Conservation (phyloP, 2,113 vertebrate species). For the Anolis sagrei region DNA sequence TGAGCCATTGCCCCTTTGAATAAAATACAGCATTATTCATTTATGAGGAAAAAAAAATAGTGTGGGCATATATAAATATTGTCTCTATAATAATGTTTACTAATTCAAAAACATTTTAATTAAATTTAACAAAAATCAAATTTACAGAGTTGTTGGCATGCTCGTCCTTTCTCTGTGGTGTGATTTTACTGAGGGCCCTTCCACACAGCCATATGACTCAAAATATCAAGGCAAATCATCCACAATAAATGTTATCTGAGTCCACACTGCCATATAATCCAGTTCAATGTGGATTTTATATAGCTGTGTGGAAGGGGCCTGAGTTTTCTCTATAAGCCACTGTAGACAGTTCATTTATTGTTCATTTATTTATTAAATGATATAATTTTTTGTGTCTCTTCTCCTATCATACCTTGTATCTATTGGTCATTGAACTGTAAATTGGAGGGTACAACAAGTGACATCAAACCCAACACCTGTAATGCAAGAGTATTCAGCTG, state of each 20-base stretch:
- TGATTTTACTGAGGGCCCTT: background rate
- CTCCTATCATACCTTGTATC: background rate
- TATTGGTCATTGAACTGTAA: too few species aligned
- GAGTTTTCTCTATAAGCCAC: background rate
- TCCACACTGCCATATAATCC: too few species aligned
- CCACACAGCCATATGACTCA: too few species aligned
- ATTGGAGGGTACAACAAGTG: too few species aligned
- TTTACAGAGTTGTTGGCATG: conserved; percentile 10
- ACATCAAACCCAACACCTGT: too few species aligned
- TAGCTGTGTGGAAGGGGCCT: too few species aligned
- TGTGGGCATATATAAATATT: background rate
- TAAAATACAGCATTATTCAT: background rate
- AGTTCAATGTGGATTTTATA: too few species aligned
- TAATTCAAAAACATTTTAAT: background rate
- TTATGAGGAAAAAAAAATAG: background rate
- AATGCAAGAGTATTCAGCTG: too few species aligned
- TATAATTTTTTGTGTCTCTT: background rate
- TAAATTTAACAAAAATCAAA: background rate
- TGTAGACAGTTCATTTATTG: background rate
- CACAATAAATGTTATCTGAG: too few species aligned
- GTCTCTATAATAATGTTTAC: rapidly evolving
- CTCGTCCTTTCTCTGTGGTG: background rate
- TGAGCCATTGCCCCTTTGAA: too few species aligned
- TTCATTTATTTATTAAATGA: too few species aligned
- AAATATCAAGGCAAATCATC: too few species aligned